Conservation (phyloP, 2,888 invertebrate genomes). For the Spodoptera exigua region DNA sequence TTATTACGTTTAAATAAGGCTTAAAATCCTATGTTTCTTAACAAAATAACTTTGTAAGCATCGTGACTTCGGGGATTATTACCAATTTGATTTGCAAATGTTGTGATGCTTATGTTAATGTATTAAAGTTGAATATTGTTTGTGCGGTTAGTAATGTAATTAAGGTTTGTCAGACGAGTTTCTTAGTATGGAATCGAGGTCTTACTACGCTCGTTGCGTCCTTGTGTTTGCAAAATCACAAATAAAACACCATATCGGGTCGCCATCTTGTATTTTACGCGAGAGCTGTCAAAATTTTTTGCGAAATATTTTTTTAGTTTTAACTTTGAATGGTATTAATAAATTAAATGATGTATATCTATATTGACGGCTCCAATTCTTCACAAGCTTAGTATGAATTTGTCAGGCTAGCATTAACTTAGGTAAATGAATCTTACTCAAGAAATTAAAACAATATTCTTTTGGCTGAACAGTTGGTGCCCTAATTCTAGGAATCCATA, state of each 20-base stretch:
- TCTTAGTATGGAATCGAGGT: constrained; percentile 45
- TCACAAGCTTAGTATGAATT: too few species aligned
- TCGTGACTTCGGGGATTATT: neutral
- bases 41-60: constrained; percentile 11
- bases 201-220: constrained; percentile 20
- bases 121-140: constrained; percentile 7
- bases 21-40: neutral
- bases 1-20: rapidly evolving
- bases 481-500: too few species aligned
- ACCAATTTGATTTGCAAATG: constrained; percentile 19
- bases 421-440: too few species aligned
- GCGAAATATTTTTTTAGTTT: too few species aligned
- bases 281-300: constrained; percentile 2
- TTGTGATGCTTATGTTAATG: rapidly evolving
- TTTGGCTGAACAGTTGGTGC: too few species aligned
- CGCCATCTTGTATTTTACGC: constrained; percentile 29
- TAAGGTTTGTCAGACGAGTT: constrained; percentile 28
- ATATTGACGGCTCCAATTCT: too few species aligned
- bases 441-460: too few species aligned
- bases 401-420: too few species aligned
- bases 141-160: neutral
- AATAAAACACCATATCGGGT: constrained; percentile 10
- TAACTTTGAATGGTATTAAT: too few species aligned
- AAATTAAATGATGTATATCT: too few species aligned
- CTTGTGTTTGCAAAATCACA: constrained; percentile 42